These are phyloP conservation scores for Ericerus pela DNA, from an alignment of 1,140 invertebrate species.

Conservation along the genomic window DNA sequence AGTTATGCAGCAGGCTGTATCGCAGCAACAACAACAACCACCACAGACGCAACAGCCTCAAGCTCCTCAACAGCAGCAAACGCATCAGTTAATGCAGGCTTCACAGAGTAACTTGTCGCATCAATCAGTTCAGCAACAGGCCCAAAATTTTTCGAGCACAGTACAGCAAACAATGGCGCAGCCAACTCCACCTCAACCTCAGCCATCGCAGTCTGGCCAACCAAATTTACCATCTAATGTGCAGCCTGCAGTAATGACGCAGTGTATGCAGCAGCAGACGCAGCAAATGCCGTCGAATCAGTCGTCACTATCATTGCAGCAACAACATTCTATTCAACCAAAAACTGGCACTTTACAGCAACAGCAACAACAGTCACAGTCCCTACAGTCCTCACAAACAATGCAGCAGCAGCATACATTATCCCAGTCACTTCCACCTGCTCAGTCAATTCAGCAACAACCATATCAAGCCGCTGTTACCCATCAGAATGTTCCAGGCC, in stretches of 20 bases:
- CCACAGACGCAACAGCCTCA: conserved; percentile 31
- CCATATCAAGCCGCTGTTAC: neutral
- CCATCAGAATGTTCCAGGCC: neutral
- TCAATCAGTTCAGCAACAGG: too few species aligned
- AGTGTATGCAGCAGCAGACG: conserved; percentile 17
- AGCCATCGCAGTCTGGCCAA: conserved; percentile 12
- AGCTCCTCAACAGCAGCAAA: conserved; percentile 20
- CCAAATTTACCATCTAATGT: conserved; percentile 1
- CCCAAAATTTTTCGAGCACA: neutral
- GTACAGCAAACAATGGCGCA: conserved; percentile 16
- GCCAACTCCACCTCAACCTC: conserved; percentile 27
- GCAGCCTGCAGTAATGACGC: conserved; percentile 10
- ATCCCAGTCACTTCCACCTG: conserved; percentile 10
- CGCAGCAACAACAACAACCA: conserved; percentile 20
- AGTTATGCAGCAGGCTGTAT: conserved; percentile 23
- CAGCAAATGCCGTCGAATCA: conserved; percentile 29
- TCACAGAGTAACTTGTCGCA: too few species aligned
- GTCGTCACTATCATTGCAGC: conserved; percentile 22
- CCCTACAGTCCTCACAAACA: conserved; percentile 16
- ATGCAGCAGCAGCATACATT: neutral
- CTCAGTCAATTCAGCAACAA: conserved; percentile 13
- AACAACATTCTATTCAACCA: conserved; percentile 17
- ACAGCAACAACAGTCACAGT: conserved; percentile 31
- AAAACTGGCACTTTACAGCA: conserved; percentile 33
- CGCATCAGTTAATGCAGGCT: conserved; percentile 28